Evolutionary conservation across 2,797 vertebrate genomes (phyloP).

Genomic region (Bradypodion pumilum): DNA sequence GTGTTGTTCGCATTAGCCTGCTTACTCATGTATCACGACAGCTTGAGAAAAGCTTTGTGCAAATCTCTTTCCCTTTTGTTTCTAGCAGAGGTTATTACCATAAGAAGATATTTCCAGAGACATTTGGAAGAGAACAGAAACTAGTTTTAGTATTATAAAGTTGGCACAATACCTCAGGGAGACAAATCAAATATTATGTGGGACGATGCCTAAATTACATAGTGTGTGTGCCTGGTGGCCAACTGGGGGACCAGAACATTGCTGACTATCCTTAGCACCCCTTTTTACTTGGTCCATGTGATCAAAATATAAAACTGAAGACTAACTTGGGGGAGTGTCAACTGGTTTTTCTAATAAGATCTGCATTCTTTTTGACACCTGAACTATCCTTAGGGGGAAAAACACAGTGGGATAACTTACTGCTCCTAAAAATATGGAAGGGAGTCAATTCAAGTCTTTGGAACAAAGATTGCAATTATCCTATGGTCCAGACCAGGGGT

Average conservation of each 20-base stretch:
- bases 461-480: too few relatives aligned
- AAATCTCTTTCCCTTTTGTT: conserved; percentile 35
- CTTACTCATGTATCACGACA: conserved; percentile 8
- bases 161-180: neutral
- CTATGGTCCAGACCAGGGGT: too few relatives aligned
- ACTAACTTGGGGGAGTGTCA: neutral
- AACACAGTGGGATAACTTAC: neutral
- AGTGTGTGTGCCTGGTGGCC: neutral
- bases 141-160: conserved; percentile 22
- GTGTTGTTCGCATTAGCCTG: conserved; percentile 12
- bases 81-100: neutral
- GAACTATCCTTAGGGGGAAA: neutral
- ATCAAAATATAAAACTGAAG: neutral
- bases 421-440: neutral
- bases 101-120: conserved; percentile 16
- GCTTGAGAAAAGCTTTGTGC: conserved; percentile 20
- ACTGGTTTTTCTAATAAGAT: neutral
- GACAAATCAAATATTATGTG: conserved; percentile 4
- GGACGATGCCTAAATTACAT: neutral
- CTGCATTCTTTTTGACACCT: neutral
- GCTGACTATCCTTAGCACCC: neutral
- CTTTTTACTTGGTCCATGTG: accelerated
- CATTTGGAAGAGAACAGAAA: conserved; percentile 47
- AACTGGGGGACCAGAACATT: neutral
- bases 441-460: too few relatives aligned